phyloP scores from a whole-genome alignment of 2,888 invertebrate species.

The Platycnemis pennipes region DNA sequence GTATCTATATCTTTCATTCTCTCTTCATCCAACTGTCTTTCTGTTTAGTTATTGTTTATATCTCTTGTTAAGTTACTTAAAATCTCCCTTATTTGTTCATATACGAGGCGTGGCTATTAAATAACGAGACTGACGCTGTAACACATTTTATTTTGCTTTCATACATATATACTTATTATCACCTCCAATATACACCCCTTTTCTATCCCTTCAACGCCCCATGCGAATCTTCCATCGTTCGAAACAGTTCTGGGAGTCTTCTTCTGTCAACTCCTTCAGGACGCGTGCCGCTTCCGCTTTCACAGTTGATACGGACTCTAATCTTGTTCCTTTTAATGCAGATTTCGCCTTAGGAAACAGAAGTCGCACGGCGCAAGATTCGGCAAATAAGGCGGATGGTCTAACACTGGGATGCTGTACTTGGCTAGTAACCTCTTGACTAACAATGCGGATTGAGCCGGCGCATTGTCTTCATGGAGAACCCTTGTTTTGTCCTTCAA shows the following conservation, averaged over 20 bases:
- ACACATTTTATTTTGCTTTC: neutral
- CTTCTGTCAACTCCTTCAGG: too few species aligned
- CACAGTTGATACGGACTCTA: neutral
- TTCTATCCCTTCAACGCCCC: too few species aligned
- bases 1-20: too few species aligned
- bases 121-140: too few species aligned
- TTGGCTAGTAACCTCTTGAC: constrained; percentile 68
- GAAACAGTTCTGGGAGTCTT: too few species aligned
- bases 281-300: neutral
- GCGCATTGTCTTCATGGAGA: constrained; percentile 53
- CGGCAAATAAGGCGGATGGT: constrained; percentile 39
- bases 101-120: too few species aligned
- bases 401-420: constrained; percentile 63
- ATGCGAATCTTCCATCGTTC: too few species aligned
- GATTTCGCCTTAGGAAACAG: constrained; percentile 10
- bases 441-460: constrained; percentile 61
- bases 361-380: constrained; percentile 41
- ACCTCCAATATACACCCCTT: neutral
- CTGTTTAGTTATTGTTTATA: too few species aligned
- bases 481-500: neutral
- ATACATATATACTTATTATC: constrained; percentile 1
- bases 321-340: constrained; percentile 30
- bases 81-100: too few species aligned
- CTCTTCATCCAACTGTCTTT: too few species aligned
- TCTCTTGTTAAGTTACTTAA: too few species aligned